phyloP scores from a whole-genome alignment of 2,888 invertebrate genomes.

The Drosophila robusta region DNA sequence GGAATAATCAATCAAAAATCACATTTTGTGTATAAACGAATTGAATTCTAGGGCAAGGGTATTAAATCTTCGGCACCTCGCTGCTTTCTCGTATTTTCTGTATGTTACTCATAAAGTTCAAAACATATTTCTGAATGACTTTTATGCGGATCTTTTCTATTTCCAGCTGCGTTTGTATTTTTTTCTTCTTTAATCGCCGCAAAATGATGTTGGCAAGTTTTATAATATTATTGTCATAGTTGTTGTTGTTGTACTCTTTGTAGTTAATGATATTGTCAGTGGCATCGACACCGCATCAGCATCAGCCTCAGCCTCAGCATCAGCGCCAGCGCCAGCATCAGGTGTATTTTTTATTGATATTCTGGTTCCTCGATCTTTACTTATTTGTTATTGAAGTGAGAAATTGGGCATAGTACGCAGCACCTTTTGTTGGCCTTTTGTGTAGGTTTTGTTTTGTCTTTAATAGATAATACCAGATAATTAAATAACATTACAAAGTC shows the following conservation, averaged over 20 bases:
- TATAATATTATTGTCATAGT: conserved; percentile 37
- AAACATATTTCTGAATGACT: conserved; percentile 26
- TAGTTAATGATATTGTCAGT: conserved; percentile 75
- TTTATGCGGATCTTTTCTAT: conserved; percentile 33
- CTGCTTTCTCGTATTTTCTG: background rate
- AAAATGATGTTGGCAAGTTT: conserved; percentile 61
- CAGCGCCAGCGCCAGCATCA: conserved; percentile 64
- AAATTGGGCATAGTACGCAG: conserved; percentile 24
- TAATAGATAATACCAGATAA: conserved; percentile 55
- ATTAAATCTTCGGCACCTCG: too few relatives aligned
- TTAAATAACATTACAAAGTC: conserved; percentile 70
- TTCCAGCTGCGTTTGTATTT: conserved; percentile 36
- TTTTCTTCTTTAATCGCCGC: conserved; percentile 59
- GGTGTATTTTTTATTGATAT: conserved; percentile 56
- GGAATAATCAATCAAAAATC: too few relatives aligned
- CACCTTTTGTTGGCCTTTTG: conserved; percentile 25
- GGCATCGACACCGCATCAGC: conserved; percentile 59
- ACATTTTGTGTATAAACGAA: too few relatives aligned
- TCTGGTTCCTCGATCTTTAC: conserved; percentile 37
- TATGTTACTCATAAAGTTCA: conserved; percentile 7
- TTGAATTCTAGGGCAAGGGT: too few relatives aligned
- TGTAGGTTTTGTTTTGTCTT: conserved; percentile 42
- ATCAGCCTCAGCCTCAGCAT: conserved; percentile 68
- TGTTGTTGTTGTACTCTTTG: conserved; percentile 46
- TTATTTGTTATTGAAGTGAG: conserved; percentile 37